Evolutionary conservation across 2,113 vertebrate species (phyloP), one percentile per base, ranked within the genome.

Genomic region (Coreoperca whiteheadi): DNA sequence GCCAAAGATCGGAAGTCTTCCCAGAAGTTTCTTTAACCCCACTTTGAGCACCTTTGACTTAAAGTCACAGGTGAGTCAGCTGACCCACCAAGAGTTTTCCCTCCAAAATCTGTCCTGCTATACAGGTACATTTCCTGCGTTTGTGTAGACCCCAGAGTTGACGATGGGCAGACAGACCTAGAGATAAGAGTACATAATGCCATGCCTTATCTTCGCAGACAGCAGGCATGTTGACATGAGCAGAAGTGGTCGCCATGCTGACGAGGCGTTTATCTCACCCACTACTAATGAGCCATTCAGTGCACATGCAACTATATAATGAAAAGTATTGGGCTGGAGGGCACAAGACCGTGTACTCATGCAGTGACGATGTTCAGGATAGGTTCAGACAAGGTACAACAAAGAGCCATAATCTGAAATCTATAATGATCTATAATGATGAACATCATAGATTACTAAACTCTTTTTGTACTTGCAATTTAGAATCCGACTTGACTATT

Each of bases 281-380:
- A 72, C 82, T 48, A 25, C 93, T 95, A 96, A 95, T 95, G 93
- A 95, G 91, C 88, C 94, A 79, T 93, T 93, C 84, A 85, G 88
- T 34, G 61, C 87, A 84, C 87, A 79, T 76, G 85, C 79, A 70
- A 84, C 86, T 64, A 74, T 74, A 69, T 41, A 83, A 81, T 61
- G 75, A 81, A 85, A 74, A 81, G 59, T 79, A 48, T 5, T 66
- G 54, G 75, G 41, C 77, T 68, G 20, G 43, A 25, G 43, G 74
- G 51, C 8, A 5, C 66, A 46, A 57, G 77, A 80, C 32, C 34
- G 53, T 10, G 51, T 2, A 57, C 53, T 56, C 68, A 66, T 48
- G 74, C 28, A 74, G 63, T 46, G 75, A 85, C n/a, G 20, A 77
- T 15, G 50, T 50, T 63, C 16, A 54, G 37, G 16, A 59, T 67